Percentiles rank a stretch among this genome's conserved stretches.
Conservation (phyloP, 2,797 vertebrate species). For the Aselliscus stoliczkanus region DNA sequence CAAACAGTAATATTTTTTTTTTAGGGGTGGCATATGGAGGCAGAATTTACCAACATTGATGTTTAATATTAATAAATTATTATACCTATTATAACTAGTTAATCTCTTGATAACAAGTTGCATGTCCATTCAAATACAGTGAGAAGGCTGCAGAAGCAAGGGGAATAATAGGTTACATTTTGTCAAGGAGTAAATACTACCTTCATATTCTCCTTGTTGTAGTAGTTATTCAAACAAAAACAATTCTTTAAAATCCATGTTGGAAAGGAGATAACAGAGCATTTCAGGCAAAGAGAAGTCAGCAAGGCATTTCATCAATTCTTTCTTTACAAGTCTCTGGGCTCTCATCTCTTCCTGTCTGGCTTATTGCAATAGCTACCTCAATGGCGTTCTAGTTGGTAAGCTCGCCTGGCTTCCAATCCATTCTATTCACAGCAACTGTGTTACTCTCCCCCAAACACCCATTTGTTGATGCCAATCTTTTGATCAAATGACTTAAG, state of each 20-base stretch:
- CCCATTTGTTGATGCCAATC: neutral
- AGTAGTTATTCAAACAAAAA: neutral
- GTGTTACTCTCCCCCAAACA: neutral
- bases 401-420: neutral
- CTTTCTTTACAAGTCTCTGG: neutral
- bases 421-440: neutral
- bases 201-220: neutral
- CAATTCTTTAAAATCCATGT: neutral
- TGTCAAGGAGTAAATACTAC: neutral
- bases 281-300: neutral
- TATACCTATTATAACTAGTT: neutral
- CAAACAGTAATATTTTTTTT: neutral
- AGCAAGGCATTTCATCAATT: neutral
- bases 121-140: neutral
- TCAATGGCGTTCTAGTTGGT: neutral
- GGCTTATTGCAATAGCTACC: neutral
- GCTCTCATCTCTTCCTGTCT: neutral
- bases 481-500: constrained; percentile 23
- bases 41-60: neutral
- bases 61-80: neutral
- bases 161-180: neutral
- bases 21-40: neutral
- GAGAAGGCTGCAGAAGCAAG: neutral
- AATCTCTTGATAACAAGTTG: neutral
- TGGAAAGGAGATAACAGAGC: neutral